Evolutionary conservation across 64 coral and sea anemone species (phyloP).

Genomic region (Montipora foliosa): DNA sequence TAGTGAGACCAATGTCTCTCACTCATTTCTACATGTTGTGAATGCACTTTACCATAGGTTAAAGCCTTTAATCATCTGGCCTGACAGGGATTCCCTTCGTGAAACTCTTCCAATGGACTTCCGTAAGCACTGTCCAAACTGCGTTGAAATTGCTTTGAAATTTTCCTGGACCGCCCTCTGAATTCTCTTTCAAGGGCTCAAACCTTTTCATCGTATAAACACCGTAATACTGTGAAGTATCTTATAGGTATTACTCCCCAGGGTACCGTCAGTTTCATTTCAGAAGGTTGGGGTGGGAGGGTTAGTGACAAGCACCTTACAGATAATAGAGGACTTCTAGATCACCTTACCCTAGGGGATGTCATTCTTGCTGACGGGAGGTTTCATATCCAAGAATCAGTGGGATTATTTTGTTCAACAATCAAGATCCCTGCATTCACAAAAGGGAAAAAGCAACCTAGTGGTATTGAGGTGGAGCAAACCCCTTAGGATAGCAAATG

Average conservation of each 20-base stretch:
- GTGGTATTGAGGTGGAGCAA: slow-evolving; percentile 31
- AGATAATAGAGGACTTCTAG: neutral
- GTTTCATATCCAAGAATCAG: slow-evolving; percentile 13
- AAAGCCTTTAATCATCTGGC: neutral
- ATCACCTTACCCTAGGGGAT: slow-evolving; percentile 13
- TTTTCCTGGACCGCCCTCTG: neutral
- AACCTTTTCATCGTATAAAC: neutral
- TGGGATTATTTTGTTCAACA: slow-evolving; percentile 16
- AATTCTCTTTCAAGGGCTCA: neutral
- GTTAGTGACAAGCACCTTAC: neutral
- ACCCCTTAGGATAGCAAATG: slow-evolving; percentile 8
- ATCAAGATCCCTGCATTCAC: slow-evolving; percentile 71
- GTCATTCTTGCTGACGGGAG: slow-evolving; percentile 33
- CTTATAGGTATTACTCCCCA: neutral
- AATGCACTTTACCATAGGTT: neutral
- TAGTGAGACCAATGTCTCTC: neutral
- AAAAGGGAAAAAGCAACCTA: slow-evolving; percentile 1
- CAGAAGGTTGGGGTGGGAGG: neutral
- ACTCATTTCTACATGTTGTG: neutral
- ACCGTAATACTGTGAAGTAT: neutral
- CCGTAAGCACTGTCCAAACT: neutral
- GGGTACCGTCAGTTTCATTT: neutral
- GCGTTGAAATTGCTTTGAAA: neutral
- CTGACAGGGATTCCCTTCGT: neutral
- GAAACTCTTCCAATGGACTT: neutral